These are phyloP conservation scores for Hyphantria cunea DNA, from an alignment of 1,140 invertebrate genomes.

Conservation along the genomic window DNA sequence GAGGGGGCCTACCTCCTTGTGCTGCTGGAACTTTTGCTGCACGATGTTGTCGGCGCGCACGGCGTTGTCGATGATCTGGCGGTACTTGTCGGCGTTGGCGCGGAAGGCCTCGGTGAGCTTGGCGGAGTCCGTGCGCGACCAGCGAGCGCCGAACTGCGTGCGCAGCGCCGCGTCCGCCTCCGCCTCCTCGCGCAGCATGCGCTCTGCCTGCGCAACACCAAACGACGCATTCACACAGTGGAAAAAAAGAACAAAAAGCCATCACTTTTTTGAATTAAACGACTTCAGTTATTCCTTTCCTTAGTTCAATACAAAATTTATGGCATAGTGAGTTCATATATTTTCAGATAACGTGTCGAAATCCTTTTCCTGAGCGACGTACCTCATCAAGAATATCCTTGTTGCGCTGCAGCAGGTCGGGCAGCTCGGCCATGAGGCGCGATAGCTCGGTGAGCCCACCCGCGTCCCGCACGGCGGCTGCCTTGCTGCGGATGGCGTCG, in stretches of 20 bases:
- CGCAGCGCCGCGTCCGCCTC: constrained; percentile 94
- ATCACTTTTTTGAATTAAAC: no score
- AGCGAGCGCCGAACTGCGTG: constrained; percentile 94
- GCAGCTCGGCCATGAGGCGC: constrained; percentile 89
- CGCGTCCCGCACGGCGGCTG: constrained; percentile 85
- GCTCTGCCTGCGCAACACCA: constrained; percentile 82
- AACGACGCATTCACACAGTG: no score
- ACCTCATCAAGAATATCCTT: constrained; percentile 98
- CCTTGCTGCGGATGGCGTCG: constrained; percentile 94
- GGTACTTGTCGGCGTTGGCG: constrained; percentile 94
- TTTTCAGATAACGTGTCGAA: no score
- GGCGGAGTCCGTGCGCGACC: constrained; percentile 94
- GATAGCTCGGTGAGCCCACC: constrained; percentile 86
- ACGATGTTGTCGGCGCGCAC: constrained; percentile 89
- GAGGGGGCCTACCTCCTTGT: constrained; percentile 82
- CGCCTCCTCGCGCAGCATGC: constrained; percentile 95
- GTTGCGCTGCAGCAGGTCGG: constrained; percentile 94
- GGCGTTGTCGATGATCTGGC: constrained; percentile 95
- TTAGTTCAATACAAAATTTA: no score
- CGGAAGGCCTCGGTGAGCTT: constrained; percentile 95
- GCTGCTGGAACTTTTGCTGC: constrained; percentile 91
- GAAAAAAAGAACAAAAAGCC: no score
- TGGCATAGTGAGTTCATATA: no score
- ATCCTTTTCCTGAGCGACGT: no score
- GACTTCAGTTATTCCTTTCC: no score